phyloP scores from a whole-genome alignment of 2,797 vertebrate species.

The Lagorchestes hirsutus region DNA sequence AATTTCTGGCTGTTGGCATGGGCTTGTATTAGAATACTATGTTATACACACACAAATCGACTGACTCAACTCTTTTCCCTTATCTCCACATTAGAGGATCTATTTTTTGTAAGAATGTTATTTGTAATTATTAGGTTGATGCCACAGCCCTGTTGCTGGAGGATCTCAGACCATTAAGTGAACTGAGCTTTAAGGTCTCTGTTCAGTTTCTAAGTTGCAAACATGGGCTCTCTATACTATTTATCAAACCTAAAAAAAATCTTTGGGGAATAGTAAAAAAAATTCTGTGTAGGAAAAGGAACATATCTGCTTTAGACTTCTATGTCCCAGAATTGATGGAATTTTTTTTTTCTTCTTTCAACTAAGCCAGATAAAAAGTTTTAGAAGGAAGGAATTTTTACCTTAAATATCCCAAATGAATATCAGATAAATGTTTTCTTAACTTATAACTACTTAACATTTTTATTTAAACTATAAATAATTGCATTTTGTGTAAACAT shows the following conservation, averaged over 20 bases:
- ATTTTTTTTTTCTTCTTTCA: conserved; percentile 43
- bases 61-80: conserved; percentile 32
- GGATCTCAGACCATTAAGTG: conserved; percentile 38
- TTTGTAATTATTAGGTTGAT: conserved; percentile 54
- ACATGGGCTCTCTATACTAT: conserved; percentile 46
- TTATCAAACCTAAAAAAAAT: conserved; percentile 64
- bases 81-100: conserved; percentile 14
- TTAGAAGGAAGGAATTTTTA: conserved; percentile 48
- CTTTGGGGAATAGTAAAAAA: conserved; percentile 47
- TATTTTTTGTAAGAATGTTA: conserved; percentile 16
- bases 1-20: conserved; percentile 61
- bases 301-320: conserved; percentile 40
- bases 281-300: conserved; percentile 36
- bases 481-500: conserved; percentile 54
- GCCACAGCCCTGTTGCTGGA: neutral
- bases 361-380: conserved; percentile 12
- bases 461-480: conserved; percentile 29
- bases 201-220: conserved; percentile 59
- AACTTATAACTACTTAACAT: conserved; percentile 45
- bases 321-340: conserved; percentile 49
- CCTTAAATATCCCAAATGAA: neutral
- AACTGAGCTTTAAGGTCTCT: conserved; percentile 68
- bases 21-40: conserved; percentile 54
- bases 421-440: conserved; percentile 42
- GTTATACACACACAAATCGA: neutral